Percentiles rank a stretch among this genome's conserved stretches.
These are phyloP conservation scores for Heliothis virescens DNA, from an alignment of 1,140 invertebrate species.

Conservation along the genomic window DNA sequence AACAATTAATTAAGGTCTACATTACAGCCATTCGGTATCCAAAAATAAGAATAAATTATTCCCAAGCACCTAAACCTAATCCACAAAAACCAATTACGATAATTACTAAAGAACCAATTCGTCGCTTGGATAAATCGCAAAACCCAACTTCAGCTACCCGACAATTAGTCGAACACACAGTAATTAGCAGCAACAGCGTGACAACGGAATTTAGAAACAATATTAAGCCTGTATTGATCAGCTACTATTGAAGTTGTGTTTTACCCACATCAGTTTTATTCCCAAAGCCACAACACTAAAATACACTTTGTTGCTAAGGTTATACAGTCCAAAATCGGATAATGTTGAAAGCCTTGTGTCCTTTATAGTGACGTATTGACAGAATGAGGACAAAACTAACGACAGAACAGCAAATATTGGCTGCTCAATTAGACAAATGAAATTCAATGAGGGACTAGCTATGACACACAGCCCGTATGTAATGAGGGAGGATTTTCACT, in stretches of 20 bases:
- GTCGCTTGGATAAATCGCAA: conserved; percentile 38
- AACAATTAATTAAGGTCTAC: too few relatives aligned
- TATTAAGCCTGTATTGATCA: conserved; percentile 67
- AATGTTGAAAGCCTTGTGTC: conserved; percentile 51
- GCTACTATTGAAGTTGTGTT: conserved; percentile 61
- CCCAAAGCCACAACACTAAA: conserved; percentile 23
- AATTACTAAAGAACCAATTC: conserved; percentile 36
- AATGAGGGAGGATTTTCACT: conserved; percentile 14
- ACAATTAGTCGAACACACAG: conserved; percentile 45
- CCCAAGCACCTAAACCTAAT: conserved; percentile 6
- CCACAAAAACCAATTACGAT: conserved; percentile 37
- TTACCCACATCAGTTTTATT: conserved; percentile 52
- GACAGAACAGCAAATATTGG: conserved; percentile 77
- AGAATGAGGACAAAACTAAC: conserved; percentile 74
- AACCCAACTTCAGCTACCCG: conserved; percentile 32
- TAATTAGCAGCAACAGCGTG: conserved; percentile 49
- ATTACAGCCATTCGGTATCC: background rate
- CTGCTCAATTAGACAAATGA: conserved; percentile 79
- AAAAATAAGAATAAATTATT: background rate
- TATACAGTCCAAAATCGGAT: conserved; percentile 56
- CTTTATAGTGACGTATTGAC: conserved; percentile 79
- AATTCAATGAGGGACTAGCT: conserved; percentile 62
- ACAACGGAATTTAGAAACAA: conserved; percentile 60
- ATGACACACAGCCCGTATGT: background rate
- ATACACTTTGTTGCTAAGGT: conserved; percentile 35